A percentile compares a stretch with the other conserved stretches of the same genome.
Conservation (phyloP, 2,888 invertebrate species). For the Eupelmus urozonus region DNA sequence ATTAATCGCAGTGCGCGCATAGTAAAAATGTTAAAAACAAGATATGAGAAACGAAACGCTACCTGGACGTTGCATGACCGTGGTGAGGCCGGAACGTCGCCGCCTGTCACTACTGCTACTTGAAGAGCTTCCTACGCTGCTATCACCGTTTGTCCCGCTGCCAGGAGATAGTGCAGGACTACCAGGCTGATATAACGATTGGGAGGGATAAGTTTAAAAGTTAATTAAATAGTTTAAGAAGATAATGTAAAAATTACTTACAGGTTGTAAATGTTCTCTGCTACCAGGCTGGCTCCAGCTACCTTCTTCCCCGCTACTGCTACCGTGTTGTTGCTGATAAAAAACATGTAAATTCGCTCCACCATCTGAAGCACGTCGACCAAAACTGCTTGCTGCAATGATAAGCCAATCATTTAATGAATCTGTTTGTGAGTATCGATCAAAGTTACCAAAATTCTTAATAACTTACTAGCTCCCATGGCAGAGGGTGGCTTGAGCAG, state of each 20-base stretch:
- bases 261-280: slow-evolving; percentile 80
- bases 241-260: slow-evolving; percentile 64
- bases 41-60: slow-evolving; percentile 58
- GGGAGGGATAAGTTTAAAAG: not conserved
- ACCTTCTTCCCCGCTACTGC: slow-evolving; percentile 74
- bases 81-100: slow-evolving; percentile 88
- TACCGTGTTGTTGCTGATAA: slow-evolving; percentile 77
- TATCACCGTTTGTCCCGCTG: slow-evolving; percentile 71
- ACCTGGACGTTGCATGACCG: slow-evolving; percentile 94
- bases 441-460: not conserved
- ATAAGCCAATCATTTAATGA: slow-evolving; percentile 1
- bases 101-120: slow-evolving; percentile 80
- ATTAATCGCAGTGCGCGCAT: slow-evolving; percentile 20
- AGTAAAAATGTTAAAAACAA: slow-evolving; percentile 11
- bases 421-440: not conserved
- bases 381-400: slow-evolving; percentile 85
- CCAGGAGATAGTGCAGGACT: slow-evolving; percentile 76
- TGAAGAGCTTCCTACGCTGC: slow-evolving; percentile 78
- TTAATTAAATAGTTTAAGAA: not conserved
- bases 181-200: slow-evolving; percentile 69
- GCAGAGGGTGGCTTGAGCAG: slow-evolving; percentile 95
- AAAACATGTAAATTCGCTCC: slow-evolving; percentile 93
- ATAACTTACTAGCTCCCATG: slow-evolving; percentile 88
- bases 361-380: slow-evolving; percentile 95
- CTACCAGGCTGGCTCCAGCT: slow-evolving; percentile 81